phyloP scores from a whole-genome alignment of 1,140 invertebrate species.

The Aphaenogaster floridana region DNA sequence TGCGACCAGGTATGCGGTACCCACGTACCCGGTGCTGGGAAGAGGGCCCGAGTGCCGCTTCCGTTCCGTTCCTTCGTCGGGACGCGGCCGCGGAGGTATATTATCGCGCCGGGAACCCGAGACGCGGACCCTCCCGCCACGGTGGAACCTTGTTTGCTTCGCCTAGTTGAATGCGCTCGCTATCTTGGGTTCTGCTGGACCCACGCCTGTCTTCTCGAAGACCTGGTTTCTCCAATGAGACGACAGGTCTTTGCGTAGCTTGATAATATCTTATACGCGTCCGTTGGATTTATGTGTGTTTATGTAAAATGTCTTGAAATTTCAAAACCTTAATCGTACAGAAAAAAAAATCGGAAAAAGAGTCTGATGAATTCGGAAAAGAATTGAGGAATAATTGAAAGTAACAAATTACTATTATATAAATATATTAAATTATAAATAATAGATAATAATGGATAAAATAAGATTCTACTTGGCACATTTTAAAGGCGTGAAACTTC shows the following conservation, averaged over 20 bases:
- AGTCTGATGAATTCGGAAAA: neutral
- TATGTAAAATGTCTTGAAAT: neutral
- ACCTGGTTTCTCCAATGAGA: neutral
- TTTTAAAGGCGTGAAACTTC: neutral
- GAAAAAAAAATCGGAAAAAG: neutral
- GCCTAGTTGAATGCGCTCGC: slow-evolving; percentile 10
- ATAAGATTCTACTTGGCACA: neutral
- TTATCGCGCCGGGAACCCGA: slow-evolving; percentile 14
- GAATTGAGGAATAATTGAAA: neutral
- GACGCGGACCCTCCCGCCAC: slow-evolving; percentile 5
- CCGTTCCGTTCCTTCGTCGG: slow-evolving; percentile 36
- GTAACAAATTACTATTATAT: too few species aligned
- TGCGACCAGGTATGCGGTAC: slow-evolving; percentile 46
- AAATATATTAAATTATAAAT: too few species aligned
- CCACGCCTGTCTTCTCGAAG: neutral
- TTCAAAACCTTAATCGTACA: neutral
- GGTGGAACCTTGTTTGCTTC: slow-evolving; percentile 19
- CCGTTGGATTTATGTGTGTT: too few species aligned
- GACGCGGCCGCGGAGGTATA: slow-evolving; percentile 25
- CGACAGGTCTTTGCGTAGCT: neutral
- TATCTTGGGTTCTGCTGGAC: neutral
- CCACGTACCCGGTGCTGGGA: neutral
- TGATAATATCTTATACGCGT: neutral
- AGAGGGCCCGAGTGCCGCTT: slow-evolving; percentile 30
- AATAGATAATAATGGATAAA: neutral